Evolutionary conservation across 2,113 vertebrate genomes (phyloP).

Genomic region (Epinephelus fuscoguttatus): DNA sequence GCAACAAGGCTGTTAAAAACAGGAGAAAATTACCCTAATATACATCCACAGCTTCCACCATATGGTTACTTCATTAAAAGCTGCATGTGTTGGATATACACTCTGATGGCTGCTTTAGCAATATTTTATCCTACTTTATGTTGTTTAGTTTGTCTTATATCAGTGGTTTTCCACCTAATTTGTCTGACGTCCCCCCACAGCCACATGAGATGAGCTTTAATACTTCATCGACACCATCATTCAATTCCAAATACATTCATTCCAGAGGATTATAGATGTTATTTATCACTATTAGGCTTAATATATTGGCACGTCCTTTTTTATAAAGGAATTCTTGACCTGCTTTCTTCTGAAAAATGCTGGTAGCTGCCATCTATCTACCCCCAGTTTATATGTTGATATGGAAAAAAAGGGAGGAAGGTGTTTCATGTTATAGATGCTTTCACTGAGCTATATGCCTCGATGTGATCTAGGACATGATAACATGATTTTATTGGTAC

Average conservation of each 20-base stretch:
- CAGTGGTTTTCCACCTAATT: background rate
- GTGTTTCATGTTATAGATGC: too few species aligned
- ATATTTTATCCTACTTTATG: background rate
- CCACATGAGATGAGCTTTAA: background rate
- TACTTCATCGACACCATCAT: background rate
- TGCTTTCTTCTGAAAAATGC: too few species aligned
- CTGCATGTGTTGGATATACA: background rate
- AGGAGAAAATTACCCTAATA: background rate
- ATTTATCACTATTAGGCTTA: background rate
- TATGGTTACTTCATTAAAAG: background rate
- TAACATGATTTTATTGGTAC: too few species aligned
- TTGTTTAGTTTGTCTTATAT: background rate
- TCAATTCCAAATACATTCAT: background rate
- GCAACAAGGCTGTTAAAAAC: background rate
- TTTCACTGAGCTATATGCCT: too few species aligned
- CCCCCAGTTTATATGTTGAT: too few species aligned
- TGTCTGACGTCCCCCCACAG: background rate
- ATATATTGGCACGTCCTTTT: too few species aligned
- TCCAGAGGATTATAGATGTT: background rate
- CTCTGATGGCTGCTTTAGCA: background rate
- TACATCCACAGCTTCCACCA: background rate
- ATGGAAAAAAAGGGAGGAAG: too few species aligned
- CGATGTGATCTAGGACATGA: too few species aligned
- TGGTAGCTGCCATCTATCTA: too few species aligned
- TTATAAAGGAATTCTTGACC: too few species aligned